Percentiles rank a stretch among this genome's conserved stretches.
Conservation (phyloP, 2,113 vertebrate species). For the Channa maculata region DNA sequence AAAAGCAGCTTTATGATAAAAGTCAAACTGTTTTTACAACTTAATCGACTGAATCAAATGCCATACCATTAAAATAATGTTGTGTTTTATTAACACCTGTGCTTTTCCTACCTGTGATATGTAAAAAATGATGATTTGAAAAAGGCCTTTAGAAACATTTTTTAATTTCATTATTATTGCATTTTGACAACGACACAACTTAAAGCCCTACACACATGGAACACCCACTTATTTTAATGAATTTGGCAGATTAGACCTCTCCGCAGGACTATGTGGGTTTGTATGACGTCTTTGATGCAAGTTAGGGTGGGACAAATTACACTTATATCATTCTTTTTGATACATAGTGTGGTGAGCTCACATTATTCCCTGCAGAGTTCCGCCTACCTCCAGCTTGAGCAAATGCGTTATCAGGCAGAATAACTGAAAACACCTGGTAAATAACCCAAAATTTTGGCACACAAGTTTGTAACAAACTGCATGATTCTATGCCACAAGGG, state of each 20-base stretch:
- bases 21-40: no score
- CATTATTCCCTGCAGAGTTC: conserved; percentile 25
- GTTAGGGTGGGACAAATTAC: not conserved
- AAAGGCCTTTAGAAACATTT: not conserved
- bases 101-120: not conserved
- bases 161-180: conserved; percentile 9
- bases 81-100: not conserved
- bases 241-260: not conserved
- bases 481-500: not conserved
- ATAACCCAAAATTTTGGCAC: not conserved
- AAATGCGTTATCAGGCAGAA: conserved; percentile 9
- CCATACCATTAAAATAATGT: not conserved
- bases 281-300: conserved; percentile 8
- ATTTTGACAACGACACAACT: not conserved
- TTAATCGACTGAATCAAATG: not conserved
- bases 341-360: not conserved
- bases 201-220: conserved; percentile 1
- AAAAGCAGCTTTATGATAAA: not conserved
- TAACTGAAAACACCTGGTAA: conserved; percentile 16
- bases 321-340: not conserved
- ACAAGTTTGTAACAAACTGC: not conserved
- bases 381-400: conserved; percentile 15
- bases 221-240: not conserved
- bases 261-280: conserved; percentile 2
- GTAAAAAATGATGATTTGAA: not conserved